Evolutionary conservation across 1,140 invertebrate genomes (phyloP), one percentile per base, ranked within the genome.

Genomic region (Drosophila miranda): DNA sequence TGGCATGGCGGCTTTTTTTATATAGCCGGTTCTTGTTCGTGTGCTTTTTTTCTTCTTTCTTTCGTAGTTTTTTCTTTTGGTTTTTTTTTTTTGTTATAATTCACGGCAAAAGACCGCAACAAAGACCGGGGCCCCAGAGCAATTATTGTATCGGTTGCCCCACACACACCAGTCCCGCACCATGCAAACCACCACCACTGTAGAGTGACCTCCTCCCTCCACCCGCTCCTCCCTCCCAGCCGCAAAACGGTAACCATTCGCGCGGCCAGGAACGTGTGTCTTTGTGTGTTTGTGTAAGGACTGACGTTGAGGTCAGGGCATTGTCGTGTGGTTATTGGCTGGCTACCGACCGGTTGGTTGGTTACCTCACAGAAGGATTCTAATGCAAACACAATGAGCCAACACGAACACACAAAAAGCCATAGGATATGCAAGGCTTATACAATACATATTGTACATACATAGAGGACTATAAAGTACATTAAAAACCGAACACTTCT

Each of bases 101-200:
- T 79, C 71, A 82, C 82, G 67, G 66, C 66, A 70, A 71, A 79
- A 38, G 34, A 77, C 71, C 82, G 59, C 78, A 78, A 79, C 81
- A 89, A 82, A 79, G 72, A 84, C 70, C 62, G 52, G 62, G 50
- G 67, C 72, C 81, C 75, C 78, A 82, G 67, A 74, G 87, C 82
- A 89, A 89, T 89, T 89, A 89, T 89, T 89, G 87, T 89, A 89
- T 82, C 82, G 78, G 75, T 75, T 78, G 84, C 75, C 52, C 58
- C 41, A 54, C 43, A 38, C 46, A 57, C 41, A 16, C 16, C 52
- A 57, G 51, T 28, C 41, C 55, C 49, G 51, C n/a, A 44, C 55
- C 21, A 43, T 30, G 23, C 46, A 54, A 43, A 57, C 73, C 48
- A 28, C 53, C 23, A 48, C 30, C 30, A 11, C 9, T 11, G 30